These are phyloP conservation scores for Tupiocoris notatus DNA, from an alignment of 2,888 invertebrate genomes.

Conservation along the genomic window DNA sequence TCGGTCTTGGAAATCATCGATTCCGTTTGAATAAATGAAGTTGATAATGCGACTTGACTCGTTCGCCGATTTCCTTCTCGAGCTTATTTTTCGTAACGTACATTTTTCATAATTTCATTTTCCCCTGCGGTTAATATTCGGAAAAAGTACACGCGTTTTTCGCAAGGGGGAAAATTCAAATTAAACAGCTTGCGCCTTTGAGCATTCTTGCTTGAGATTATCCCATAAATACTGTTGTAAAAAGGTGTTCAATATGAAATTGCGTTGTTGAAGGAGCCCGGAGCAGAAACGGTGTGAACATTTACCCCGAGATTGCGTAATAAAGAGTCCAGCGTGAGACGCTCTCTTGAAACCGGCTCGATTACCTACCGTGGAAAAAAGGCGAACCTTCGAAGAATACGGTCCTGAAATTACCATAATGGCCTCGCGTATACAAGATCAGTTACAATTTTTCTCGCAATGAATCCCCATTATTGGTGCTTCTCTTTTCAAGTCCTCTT, in stretches of 20 bases:
- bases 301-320: conserved; percentile 7
- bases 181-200: too few species aligned
- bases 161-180: too few species aligned
- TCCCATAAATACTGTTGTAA: not conserved
- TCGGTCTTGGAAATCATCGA: too few species aligned
- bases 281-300: not conserved
- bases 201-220: not conserved
- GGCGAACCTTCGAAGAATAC: not conserved
- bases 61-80: too few species aligned
- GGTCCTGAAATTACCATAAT: conserved; percentile 11
- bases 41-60: too few species aligned
- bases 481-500: too few species aligned
- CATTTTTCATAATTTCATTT: too few species aligned
- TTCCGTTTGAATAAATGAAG: too few species aligned
- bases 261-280: not conserved
- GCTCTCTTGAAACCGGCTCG: not conserved
- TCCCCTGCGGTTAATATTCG: too few species aligned
- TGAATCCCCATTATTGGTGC: not conserved
- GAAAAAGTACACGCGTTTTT: too few species aligned
- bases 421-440: not conserved
- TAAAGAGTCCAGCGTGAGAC: conserved; percentile 4
- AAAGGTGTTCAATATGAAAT: not conserved
- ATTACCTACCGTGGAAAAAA: not conserved
- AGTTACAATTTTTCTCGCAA: not conserved
- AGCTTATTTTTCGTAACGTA: too few species aligned